Evolutionary conservation across 2,113 vertebrate genomes (phyloP).

Genomic region (Willisornis vidua): DNA sequence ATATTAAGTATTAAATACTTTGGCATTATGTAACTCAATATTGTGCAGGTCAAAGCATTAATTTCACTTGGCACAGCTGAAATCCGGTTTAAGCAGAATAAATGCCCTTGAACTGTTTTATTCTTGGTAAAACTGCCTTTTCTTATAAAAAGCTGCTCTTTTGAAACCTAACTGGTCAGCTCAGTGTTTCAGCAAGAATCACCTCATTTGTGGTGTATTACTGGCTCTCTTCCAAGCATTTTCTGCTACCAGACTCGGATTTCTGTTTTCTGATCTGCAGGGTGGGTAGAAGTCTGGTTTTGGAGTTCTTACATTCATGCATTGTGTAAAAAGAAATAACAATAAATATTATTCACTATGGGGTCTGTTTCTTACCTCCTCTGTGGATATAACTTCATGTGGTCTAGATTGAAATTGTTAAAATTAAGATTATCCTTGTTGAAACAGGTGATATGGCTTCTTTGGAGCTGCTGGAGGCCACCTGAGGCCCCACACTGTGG

Average conservation of each 20-base stretch:
- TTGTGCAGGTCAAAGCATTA: not conserved
- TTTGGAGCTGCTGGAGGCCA: not conserved
- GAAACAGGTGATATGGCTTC: accelerated
- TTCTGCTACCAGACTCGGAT: not conserved
- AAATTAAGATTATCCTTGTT: not conserved
- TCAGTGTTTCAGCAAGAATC: not conserved
- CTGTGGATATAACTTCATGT: not conserved
- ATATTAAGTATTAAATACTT: not conserved
- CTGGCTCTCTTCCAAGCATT: not conserved
- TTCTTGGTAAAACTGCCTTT: not conserved
- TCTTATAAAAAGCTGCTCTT: not conserved
- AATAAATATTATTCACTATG: not conserved
- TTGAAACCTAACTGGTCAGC: not conserved
- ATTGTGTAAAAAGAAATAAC: not conserved
- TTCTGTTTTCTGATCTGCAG: not conserved
- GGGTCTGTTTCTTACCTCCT: not conserved
- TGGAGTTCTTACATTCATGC: not conserved
- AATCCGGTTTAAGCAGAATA: not conserved
- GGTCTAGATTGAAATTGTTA: not conserved
- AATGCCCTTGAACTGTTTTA: not conserved
- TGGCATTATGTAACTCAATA: not conserved
- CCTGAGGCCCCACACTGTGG: not conserved
- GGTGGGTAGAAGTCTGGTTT: not conserved
- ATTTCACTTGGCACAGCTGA: not conserved
- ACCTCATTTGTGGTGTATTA: not conserved